Evolutionary conservation across 2,113 vertebrate species (phyloP), one percentile per base, ranked within the genome.

Genomic region (Ceratotherium simum): DNA sequence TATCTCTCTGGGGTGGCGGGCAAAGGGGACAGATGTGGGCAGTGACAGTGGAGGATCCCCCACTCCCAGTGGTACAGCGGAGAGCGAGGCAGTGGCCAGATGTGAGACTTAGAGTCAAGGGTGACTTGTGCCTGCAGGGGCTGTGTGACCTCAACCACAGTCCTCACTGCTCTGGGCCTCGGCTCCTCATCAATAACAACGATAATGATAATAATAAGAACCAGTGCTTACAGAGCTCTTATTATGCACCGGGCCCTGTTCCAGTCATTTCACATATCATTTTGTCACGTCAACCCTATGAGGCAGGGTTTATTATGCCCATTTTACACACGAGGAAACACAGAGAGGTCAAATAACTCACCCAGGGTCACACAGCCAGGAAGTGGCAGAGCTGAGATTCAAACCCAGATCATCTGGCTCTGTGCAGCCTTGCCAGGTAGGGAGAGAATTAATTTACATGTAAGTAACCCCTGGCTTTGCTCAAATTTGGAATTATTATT

Each of bases 191-290:
- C 1, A 21, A 20, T 11, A 39, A 20, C 20, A 65, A 2, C 2
- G 0, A 29, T n/a, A 8, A 6, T 4, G 3, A 0, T 0, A 4
- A 0, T 2, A 29, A 13, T 5, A 20, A 33, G 1, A 31, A 56
- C 39, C 25, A 21, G 0, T 8, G 69, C 29, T 36, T 27, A 3
- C 1, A 17, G 7, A 0, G 48, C 14, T 90, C 56, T 64, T 64
- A 18, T 16, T 46, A 18, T 0, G 12, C 2, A 13, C 11, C n/a
- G 8, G 67, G 36, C 80, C 42, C 29, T 23, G 23, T 39, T 31
- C 83, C 8, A 33, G 73, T 67, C 75, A 17, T 13, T 62, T 48
- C 70, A 8, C 48, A 1, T 25, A 14, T 25, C 33, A 75, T 27
- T 27, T 36, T 48, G 54, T 48, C 85, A 18, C n/a, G 11, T 9